A percentile compares a stretch with the other conserved stretches of the same genome.
Conservation (phyloP, 2,888 invertebrate genomes). For the Busseola fusca region DNA sequence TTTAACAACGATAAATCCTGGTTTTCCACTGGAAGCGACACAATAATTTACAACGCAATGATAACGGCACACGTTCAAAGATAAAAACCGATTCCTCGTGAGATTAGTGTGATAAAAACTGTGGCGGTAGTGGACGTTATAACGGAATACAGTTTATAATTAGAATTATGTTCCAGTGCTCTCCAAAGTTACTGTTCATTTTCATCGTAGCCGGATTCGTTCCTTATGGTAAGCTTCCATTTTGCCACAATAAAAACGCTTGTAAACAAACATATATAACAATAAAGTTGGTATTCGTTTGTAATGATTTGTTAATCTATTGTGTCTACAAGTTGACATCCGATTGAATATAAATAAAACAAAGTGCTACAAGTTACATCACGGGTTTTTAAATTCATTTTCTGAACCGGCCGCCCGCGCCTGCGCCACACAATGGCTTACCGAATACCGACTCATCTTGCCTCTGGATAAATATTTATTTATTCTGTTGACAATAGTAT, state of each 20-base stretch:
- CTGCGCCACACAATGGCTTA: conserved; percentile 74
- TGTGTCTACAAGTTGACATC: conserved; percentile 57
- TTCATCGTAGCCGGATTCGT: conserved; percentile 71
- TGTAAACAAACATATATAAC: conserved; percentile 11
- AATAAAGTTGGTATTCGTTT: conserved; percentile 24
- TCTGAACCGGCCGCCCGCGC: conserved; percentile 75
- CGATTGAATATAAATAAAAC: conserved; percentile 57
- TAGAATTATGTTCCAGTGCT: conserved; percentile 56
- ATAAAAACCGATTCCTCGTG: conserved; percentile 73
- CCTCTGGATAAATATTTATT: conserved; percentile 87
- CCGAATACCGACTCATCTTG: conserved; percentile 81
- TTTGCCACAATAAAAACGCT: conserved; percentile 1
- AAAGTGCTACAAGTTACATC: conserved; percentile 69
- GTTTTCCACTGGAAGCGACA: conserved; percentile 73
- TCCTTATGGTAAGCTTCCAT: conserved; percentile 74
- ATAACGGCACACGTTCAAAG: conserved; percentile 76
- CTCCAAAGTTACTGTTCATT: conserved; percentile 74
- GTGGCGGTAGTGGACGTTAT: conserved; percentile 65
- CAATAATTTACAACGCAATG: conserved; percentile 80
- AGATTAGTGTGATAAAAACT: conserved; percentile 81
- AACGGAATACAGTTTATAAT: conserved; percentile 65
- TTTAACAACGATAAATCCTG: conserved; percentile 60
- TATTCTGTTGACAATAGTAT: conserved; percentile 87
- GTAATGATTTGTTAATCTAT: conserved; percentile 56
- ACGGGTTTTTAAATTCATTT: conserved; percentile 72